These are phyloP conservation scores for Myiozetetes cayanensis DNA, from an alignment of 2,113 vertebrate species.

Conservation along the genomic window DNA sequence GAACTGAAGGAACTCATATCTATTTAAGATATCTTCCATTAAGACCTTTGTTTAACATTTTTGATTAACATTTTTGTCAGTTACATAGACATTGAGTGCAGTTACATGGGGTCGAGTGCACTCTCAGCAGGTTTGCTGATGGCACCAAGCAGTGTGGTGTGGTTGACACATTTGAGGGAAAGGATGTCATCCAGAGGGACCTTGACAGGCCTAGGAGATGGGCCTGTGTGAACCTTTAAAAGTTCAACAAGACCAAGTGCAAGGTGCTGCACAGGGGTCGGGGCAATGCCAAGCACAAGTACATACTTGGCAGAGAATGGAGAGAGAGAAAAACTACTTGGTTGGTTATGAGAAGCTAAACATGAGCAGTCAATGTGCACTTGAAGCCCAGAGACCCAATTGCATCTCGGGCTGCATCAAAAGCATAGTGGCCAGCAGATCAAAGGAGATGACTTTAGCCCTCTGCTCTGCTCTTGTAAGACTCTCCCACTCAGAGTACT, in stretches of 20 bases:
- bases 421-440: background rate
- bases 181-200: background rate
- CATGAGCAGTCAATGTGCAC: too few species aligned
- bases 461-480: background rate
- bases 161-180: background rate
- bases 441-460: background rate
- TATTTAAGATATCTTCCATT: background rate
- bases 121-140: background rate
- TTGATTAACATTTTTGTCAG: background rate
- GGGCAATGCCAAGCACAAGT: background rate
- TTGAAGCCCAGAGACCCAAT: background rate
- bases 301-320: background rate
- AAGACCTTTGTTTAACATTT: background rate
- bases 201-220: background rate
- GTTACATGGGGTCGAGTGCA: background rate
- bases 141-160: background rate
- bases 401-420: background rate
- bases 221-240: background rate
- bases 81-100: background rate
- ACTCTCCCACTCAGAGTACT: background rate
- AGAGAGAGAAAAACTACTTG: background rate
- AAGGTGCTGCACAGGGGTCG: rapidly evolving
- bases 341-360: background rate
- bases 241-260: background rate
- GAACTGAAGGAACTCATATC: background rate